phyloP scores from a whole-genome alignment of 2,797 vertebrate genomes.

The Mastacembelus armatus region DNA sequence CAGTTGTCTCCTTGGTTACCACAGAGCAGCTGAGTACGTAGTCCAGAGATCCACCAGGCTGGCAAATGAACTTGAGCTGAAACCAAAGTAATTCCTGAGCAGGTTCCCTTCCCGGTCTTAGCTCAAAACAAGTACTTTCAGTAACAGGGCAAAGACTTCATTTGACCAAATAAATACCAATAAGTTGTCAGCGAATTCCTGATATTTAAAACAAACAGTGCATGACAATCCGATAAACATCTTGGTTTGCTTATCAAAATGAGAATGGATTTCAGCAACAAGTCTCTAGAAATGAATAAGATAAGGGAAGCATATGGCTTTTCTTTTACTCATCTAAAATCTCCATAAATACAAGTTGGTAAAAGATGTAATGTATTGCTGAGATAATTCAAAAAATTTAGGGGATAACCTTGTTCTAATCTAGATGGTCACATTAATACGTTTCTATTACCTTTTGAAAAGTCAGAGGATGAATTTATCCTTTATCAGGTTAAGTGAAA shows the following conservation, averaged over 20 bases:
- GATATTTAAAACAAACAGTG: not conserved
- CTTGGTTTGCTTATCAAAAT: not conserved
- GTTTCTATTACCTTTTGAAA: not conserved
- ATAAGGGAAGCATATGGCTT: not conserved
- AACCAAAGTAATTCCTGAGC: conserved; percentile 63
- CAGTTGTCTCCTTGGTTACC: conserved; percentile 86
- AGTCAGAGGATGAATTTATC: not conserved
- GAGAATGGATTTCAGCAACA: not conserved
- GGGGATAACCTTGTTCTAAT: not conserved
- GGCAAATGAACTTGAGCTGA: conserved; percentile 76
- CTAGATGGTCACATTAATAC: too few species aligned
- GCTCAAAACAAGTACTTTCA: conserved; percentile 21
- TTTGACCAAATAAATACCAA: conserved; percentile 2
- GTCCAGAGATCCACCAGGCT: conserved; percentile 78
- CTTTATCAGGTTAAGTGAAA: not conserved
- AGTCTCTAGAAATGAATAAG: not conserved
- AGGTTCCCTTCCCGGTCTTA: conserved; percentile 44
- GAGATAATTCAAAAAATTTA: not conserved
- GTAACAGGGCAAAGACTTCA: conserved; percentile 2
- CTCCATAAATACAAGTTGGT: not conserved
- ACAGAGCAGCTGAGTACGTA: conserved; percentile 79
- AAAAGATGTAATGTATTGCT: not conserved
- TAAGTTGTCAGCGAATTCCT: not conserved
- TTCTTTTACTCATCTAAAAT: not conserved
- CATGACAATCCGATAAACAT: not conserved